These are phyloP conservation scores for Tetragnatha versicolor DNA, from an alignment of 1,140 invertebrate species.

Conservation along the genomic window DNA sequence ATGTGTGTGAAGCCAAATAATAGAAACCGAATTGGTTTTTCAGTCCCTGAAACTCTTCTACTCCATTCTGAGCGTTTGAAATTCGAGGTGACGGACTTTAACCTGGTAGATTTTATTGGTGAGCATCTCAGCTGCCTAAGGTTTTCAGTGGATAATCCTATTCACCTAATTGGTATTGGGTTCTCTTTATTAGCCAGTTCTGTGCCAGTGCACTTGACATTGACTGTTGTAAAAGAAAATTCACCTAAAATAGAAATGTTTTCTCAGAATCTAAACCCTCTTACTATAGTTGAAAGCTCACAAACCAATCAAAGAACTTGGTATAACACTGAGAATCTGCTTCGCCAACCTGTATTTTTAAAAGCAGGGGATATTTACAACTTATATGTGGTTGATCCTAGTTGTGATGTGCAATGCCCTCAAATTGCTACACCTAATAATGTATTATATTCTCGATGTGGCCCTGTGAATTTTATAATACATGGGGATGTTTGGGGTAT, in stretches of 20 bases:
- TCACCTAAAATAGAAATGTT: constrained; percentile 8
- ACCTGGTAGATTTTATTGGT: constrained; percentile 6
- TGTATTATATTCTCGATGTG: not conserved
- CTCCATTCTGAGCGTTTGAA: not conserved
- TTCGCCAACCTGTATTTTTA: constrained; percentile 8
- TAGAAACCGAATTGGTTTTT: constrained; percentile 6
- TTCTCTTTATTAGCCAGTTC: constrained; percentile 1
- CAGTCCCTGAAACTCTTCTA: constrained; percentile 15
- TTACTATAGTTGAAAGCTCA: not conserved
- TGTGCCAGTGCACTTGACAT: not conserved
- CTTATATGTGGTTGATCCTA: not conserved
- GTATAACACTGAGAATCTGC: constrained; percentile 12
- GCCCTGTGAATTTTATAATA: constrained; percentile 12
- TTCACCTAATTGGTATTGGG: constrained; percentile 20
- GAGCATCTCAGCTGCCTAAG: constrained; percentile 17
- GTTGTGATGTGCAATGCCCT: constrained; percentile 9
- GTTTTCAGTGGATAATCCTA: constrained; percentile 19
- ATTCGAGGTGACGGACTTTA: not conserved
- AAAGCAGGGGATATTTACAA: constrained; percentile 25
- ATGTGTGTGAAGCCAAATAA: constrained; percentile 32
- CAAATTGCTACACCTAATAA: not conserved
- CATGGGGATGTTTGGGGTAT: constrained; percentile 34
- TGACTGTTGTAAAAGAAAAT: constrained; percentile 15
- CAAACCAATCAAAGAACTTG: constrained; percentile 14
- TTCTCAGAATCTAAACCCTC: not conserved